Evolutionary conservation across 2,113 vertebrate species (phyloP).

Genomic region (Gavia stellata): DNA sequence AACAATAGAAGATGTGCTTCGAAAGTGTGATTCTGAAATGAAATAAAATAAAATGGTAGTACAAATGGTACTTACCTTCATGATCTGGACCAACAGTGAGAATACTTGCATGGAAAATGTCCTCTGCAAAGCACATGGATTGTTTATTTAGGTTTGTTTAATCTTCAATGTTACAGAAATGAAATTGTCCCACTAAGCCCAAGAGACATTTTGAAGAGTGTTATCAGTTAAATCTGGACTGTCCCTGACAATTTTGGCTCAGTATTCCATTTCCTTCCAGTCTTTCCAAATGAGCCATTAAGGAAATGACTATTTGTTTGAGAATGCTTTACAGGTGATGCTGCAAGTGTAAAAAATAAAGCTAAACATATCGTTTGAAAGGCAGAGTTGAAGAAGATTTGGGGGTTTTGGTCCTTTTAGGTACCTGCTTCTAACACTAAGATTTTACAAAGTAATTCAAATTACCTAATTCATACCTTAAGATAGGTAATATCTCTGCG

Average conservation of each 20-base stretch:
- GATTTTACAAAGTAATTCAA: background rate
- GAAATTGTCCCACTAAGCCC: background rate
- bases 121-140: fast-evolving
- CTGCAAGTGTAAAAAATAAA: background rate
- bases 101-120: background rate
- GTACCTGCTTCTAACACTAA: background rate
- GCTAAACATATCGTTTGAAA: background rate
- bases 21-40: background rate
- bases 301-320: background rate
- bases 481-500: background rate
- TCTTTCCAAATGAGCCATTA: background rate
- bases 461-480: background rate
- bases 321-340: background rate
- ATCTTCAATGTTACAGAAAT: background rate
- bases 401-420: background rate
- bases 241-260: background rate
- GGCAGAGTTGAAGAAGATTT: background rate
- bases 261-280: background rate
- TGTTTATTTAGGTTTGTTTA: slow-evolving; percentile 43
- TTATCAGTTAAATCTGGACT: background rate
- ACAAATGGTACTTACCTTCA: background rate
- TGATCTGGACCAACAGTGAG: background rate
- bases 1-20: background rate
- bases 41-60: background rate
- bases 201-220: background rate